These are phyloP conservation scores for Leptodactylus fuscus DNA, from an alignment of 2,113 vertebrate species.

Conservation along the genomic window DNA sequence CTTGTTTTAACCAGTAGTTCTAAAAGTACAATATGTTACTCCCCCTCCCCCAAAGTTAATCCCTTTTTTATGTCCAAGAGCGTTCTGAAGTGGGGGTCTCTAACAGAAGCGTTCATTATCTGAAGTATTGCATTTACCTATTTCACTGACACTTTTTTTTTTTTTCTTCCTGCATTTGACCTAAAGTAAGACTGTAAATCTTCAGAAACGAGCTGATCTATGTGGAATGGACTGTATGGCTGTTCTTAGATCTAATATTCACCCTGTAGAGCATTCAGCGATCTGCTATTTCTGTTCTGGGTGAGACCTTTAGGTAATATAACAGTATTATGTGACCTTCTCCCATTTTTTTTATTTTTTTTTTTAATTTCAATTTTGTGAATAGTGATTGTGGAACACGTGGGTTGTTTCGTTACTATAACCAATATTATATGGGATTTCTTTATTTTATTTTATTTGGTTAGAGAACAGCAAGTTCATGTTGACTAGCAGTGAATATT, in stretches of 20 bases:
- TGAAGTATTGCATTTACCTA: conserved; percentile 78
- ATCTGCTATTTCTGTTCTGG: conserved; percentile 83
- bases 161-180: conserved; percentile 71
- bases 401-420: conserved; percentile 84
- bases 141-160: conserved; percentile 81
- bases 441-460: conserved; percentile 65
- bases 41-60: neutral
- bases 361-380: conserved; percentile 89
- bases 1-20: neutral
- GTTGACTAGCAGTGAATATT: conserved; percentile 77
- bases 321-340: conserved; percentile 93
- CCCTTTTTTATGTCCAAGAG: too few species aligned
- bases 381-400: conserved; percentile 94
- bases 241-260: conserved; percentile 75
- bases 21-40: neutral
- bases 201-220: conserved; percentile 71
- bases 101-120: too few species aligned
- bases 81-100: too few species aligned
- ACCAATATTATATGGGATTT: conserved; percentile 73
- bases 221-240: conserved; percentile 79
- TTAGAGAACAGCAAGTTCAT: conserved; percentile 76
- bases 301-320: conserved; percentile 84
- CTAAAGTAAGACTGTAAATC: conserved; percentile 81
- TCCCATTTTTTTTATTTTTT: neutral
- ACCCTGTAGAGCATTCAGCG: conserved; percentile 83